These are phyloP conservation scores for Cephus runcator DNA, from an alignment of 2,888 invertebrate species.

Conservation along the genomic window DNA sequence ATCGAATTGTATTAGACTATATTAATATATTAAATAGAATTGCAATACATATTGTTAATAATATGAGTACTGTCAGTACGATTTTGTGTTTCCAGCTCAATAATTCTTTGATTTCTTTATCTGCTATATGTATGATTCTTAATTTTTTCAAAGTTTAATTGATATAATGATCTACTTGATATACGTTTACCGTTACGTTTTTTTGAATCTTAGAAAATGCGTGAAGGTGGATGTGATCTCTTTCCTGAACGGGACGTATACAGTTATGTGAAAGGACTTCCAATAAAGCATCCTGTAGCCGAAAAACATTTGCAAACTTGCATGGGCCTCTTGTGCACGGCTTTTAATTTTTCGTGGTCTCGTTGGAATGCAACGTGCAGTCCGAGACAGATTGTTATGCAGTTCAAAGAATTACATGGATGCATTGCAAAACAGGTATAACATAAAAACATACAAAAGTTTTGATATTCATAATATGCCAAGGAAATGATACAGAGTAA, in stretches of 20 bases:
- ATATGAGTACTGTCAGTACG: neutral
- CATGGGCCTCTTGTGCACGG: slow-evolving; percentile 78
- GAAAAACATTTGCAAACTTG: slow-evolving; percentile 83
- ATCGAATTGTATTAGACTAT: neutral
- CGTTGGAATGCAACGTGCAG: slow-evolving; percentile 74
- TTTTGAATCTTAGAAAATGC: slow-evolving; percentile 56
- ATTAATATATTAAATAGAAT: neutral
- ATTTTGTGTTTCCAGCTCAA: too few species aligned
- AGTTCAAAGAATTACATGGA: slow-evolving; percentile 72
- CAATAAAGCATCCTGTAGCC: slow-evolving; percentile 73
- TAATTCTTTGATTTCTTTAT: too few species aligned
- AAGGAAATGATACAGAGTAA: neutral
- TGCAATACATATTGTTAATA: neutral
- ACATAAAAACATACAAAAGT: neutral
- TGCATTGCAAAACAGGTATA: slow-evolving; percentile 69
- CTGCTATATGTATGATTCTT: too few species aligned
- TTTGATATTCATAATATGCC: neutral
- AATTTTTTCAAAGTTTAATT: neutral
- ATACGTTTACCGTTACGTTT: slow-evolving; percentile 1
- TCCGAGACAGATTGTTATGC: slow-evolving; percentile 71
- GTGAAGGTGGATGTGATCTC: slow-evolving; percentile 80
- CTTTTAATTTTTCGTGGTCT: slow-evolving; percentile 86
- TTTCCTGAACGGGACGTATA: slow-evolving; percentile 84
- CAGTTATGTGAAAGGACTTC: slow-evolving; percentile 74
- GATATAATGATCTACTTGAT: neutral